Evolutionary conservation across 2,797 vertebrate species (phyloP), one percentile per base, ranked within the genome.

Genomic region (Cirrhinus molitorella): DNA sequence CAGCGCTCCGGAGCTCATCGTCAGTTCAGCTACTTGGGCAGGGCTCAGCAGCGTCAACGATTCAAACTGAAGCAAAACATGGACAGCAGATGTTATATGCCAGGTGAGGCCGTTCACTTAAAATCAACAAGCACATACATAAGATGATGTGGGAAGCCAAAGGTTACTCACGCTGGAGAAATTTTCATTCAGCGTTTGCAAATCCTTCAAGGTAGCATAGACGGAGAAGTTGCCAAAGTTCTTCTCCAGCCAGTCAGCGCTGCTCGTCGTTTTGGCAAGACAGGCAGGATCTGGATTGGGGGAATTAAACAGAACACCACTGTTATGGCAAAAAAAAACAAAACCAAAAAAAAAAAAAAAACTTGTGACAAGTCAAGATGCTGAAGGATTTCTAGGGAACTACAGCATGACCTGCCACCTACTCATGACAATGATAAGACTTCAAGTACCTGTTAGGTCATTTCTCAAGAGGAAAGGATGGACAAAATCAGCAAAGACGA

Each of bases 361-460:
- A 3, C 23, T 4, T 34, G 23, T 9, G 43, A 37, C 13, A 16
- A 25, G 23, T 34, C 47, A 19, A 74, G 19, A 80, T 11, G 11
- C 3, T 8, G 1, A 19, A 8, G 4, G 17, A 2, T 5, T 1
- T 6, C 9, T 34, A 21, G 1, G 8, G 43, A 19, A 53, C 31
- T 21, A n/a, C 10, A 45, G 19, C 49, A 21, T 3, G 25, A 23
- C 4, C 2, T 1, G 14, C 17, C 17, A 28, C 17, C 19, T 23
- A 16, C 19, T 70, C 17, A 51, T 2, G 5, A 4, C 16, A 78
- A 28, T n/a, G 21, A 75, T 25, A 2, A 5, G 49, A 10, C 21
- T 40, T 11, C 7, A n/a, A 73, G 83, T 88, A 93, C 91, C 92
- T 89, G 87, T 28, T 23, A 82, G 79, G 66, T 89, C 85, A 28